Evolutionary conservation across 2,113 vertebrate genomes (phyloP), one percentile per base, ranked within the genome.

Genomic region (Psephotus haematonotus): DNA sequence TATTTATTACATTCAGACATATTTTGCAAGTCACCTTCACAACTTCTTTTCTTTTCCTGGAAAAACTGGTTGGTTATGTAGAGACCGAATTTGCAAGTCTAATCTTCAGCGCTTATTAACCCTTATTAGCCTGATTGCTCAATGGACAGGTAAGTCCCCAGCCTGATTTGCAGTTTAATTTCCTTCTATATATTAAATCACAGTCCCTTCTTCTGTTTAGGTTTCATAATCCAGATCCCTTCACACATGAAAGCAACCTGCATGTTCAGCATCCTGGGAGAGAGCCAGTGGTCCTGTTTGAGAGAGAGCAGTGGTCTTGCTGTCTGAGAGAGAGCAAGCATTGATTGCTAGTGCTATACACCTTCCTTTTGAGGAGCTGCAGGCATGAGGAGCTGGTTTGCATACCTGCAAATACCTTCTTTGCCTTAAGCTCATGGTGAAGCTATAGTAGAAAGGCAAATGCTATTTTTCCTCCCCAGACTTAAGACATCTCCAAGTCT

Each of bases 21-120:
- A 92, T 83, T 97, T 95, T 95, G 91, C 96, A 96, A 97, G 94
- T 97, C 97, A 97, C 93, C 95, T 97, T 96, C 92, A 91, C 57
- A 94, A 72, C 88, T 87, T 78, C 27, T 53, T 89, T 96, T 92
- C 63, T 90, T 94, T 88, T 90, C 88, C 95, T 94, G 91, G 97
- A 95, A 90, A 91, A 95, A 95, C 95, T 87, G 92, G 96, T 96
- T 94, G 63, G 91, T 93, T 88, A n/a, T 17, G n/a, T 27, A 75
- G 52, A 86, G 39, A 77, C 2, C 47, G 19, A 82, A 95, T 94
- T 95, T 95, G 92, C 94, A 97, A 96, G 95, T 92, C 86, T 96
- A 95, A 94, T 95, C 62, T 92, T 37, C 83, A 86, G 62, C 5
- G 1, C 35, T 49, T 72, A 88, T 95, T 96, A 95, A 94, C 95